Evolutionary conservation across 1,140 invertebrate genomes (phyloP).

Genomic region (Acromyrmex charruanus): DNA sequence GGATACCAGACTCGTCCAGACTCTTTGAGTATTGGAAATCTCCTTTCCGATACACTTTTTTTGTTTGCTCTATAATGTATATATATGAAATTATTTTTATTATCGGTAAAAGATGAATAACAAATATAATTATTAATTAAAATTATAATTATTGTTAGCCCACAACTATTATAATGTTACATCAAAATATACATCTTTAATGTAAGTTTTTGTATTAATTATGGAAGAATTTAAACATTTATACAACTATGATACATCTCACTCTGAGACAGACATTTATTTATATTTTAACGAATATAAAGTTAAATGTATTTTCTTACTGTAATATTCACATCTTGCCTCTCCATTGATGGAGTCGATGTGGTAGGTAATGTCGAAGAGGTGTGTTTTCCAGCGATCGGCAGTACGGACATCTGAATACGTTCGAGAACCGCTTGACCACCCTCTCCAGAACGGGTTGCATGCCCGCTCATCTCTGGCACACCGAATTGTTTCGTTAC

Average conservation of each 20-base stretch:
- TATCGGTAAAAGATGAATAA: conserved; percentile 24
- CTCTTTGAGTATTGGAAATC: conserved; percentile 86
- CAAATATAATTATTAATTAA: background rate
- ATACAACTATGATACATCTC: background rate
- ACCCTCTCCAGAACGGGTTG: conserved; percentile 68
- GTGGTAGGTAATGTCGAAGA: conserved; percentile 18
- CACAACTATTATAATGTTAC: background rate
- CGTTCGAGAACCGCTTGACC: conserved; percentile 71
- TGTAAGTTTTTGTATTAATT: background rate
- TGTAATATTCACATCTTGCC: conserved; percentile 50
- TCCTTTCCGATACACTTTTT: conserved; percentile 39
- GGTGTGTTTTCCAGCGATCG: conserved; percentile 64
- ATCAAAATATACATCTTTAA: background rate
- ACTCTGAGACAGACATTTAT: background rate
- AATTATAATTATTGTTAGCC: too few species aligned
- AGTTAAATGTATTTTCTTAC: conserved; percentile 57
- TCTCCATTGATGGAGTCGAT: conserved; percentile 64
- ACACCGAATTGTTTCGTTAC: conserved; percentile 5
- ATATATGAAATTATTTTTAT: conserved; percentile 23
- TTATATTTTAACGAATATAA: background rate
- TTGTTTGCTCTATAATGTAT: conserved; percentile 61
- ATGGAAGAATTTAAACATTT: background rate
- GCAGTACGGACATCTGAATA: conserved; percentile 70
- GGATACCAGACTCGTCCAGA: conserved; percentile 91
- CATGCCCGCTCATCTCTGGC: conserved; percentile 78